phyloP scores from a whole-genome alignment of 2,888 invertebrate species.

The Clostera curtula region DNA sequence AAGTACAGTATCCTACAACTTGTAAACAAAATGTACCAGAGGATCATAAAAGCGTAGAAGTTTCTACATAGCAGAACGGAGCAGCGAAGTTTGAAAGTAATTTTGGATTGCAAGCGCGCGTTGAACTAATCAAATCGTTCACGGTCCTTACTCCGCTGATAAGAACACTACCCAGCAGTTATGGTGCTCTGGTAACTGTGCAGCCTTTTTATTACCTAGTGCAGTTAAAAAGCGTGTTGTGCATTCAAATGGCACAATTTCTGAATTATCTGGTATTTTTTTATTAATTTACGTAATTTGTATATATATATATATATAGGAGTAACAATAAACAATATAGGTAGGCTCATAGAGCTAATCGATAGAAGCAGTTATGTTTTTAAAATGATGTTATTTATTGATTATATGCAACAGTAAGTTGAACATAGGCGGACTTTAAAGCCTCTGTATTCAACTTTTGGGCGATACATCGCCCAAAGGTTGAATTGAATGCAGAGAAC shows the following conservation, averaged over 20 bases:
- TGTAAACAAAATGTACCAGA: slow-evolving; percentile 35
- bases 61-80: slow-evolving; percentile 35
- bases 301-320: background rate
- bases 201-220: slow-evolving; percentile 11
- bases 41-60: slow-evolving; percentile 39
- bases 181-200: slow-evolving; percentile 46
- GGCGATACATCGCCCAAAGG: too few relatives aligned
- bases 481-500: too few relatives aligned
- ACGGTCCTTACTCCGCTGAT: slow-evolving; percentile 64
- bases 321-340: too few relatives aligned
- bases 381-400: too few relatives aligned
- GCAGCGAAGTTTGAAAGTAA: slow-evolving; percentile 62
- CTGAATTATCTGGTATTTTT: background rate
- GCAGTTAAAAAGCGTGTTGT: slow-evolving; percentile 7
- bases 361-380: too few relatives aligned
- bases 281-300: background rate
- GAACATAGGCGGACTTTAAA: too few relatives aligned
- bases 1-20: slow-evolving; percentile 22
- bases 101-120: slow-evolving; percentile 69
- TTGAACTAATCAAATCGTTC: slow-evolving; percentile 71
- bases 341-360: too few relatives aligned
- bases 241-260: too few relatives aligned
- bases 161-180: slow-evolving; percentile 38
- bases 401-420: too few relatives aligned
- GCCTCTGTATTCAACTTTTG: too few relatives aligned